Evolutionary conservation across 2,113 vertebrate species (phyloP).

Genomic region (Ailurus styani): DNA sequence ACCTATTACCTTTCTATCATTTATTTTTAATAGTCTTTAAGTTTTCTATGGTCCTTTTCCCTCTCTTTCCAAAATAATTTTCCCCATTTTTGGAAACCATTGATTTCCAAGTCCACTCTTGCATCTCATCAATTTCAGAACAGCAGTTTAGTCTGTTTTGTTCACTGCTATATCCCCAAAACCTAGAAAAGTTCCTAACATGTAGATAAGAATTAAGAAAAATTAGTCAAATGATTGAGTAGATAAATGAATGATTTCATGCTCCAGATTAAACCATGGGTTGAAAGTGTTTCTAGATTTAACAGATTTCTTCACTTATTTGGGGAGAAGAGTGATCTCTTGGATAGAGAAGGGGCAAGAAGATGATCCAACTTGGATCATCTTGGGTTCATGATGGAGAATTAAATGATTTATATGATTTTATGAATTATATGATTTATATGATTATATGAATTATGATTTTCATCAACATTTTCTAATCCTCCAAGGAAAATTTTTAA

Average conservation of each 20-base stretch:
- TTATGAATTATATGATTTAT: too few species aligned
- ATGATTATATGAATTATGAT: too few species aligned
- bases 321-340: background rate
- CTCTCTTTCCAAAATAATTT: background rate
- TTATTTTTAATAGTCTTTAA: background rate
- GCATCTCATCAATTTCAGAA: background rate
- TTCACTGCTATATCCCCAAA: background rate
- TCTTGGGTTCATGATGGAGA: too few species aligned
- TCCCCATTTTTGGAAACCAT: background rate
- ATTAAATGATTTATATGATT: too few species aligned
- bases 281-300: background rate
- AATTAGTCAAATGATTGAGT: background rate
- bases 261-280: background rate
- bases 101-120: background rate
- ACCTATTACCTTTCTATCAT: background rate
- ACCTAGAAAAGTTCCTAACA: background rate
- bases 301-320: background rate
- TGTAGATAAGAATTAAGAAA: background rate
- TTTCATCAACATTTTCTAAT: background rate
- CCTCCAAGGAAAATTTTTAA: background rate
- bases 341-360: background rate
- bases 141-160: background rate
- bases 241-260: background rate
- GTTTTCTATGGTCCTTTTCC: background rate
- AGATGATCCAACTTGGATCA: background rate